Conservation (phyloP, 2,888 invertebrate genomes). For the Drosophila greeni region DNA sequence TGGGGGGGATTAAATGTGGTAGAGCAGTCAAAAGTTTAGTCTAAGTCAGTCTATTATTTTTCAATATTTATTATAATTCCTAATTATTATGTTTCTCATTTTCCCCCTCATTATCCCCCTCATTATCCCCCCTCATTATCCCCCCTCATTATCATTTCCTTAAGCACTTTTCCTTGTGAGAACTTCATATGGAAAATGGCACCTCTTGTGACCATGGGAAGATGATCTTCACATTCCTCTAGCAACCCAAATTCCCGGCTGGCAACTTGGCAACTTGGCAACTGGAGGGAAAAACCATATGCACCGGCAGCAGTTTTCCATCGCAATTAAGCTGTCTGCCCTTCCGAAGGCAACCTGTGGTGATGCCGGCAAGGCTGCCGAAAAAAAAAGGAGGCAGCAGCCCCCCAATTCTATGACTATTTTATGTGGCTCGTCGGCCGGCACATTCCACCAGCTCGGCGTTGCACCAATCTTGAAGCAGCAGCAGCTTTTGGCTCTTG, state of each 20-base stretch:
- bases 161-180: not conserved
- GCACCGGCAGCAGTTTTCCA: conserved; percentile 30
- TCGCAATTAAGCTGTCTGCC: conserved; percentile 56
- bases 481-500: not conserved
- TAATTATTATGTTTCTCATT: not conserved
- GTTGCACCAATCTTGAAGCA: conserved; percentile 1
- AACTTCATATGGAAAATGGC: conserved; percentile 2
- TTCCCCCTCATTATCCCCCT: not conserved
- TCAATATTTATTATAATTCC: not conserved
- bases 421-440: conserved; percentile 45
- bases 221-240: conserved; percentile 21
- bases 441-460: conserved; percentile 36
- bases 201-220: conserved; percentile 24
- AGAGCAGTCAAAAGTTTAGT: too few species aligned
- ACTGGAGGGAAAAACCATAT: conserved; percentile 8
- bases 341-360: conserved; percentile 40
- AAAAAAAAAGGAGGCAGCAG: conserved; percentile 25
- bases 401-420: conserved; percentile 50
- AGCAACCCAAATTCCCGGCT: conserved; percentile 28
- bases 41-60: too few species aligned
- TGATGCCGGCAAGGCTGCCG: conserved; percentile 59
- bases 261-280: conserved; percentile 16
- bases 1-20: too few species aligned
- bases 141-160: not conserved
- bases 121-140: not conserved